phyloP scores from a whole-genome alignment of 2,113 vertebrate species.

The Raja brachyura region DNA sequence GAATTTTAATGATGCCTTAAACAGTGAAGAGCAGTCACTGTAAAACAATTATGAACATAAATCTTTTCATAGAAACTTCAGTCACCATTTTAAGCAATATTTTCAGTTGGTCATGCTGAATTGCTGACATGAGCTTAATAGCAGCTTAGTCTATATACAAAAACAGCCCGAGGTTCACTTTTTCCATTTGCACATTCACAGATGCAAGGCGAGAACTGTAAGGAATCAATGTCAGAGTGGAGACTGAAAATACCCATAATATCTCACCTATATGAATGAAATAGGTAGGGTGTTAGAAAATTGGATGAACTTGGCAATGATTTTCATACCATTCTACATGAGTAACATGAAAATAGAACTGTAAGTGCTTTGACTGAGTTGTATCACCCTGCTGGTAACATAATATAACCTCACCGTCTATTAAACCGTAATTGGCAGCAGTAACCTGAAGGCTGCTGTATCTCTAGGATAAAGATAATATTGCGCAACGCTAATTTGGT shows the following conservation, averaged over 20 bases:
- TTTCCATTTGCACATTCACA: constrained; percentile 10
- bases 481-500: neutral
- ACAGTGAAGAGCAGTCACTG: neutral
- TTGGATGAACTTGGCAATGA: neutral
- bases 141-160: neutral
- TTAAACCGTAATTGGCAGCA: neutral
- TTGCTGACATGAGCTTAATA: neutral
- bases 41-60: constrained; percentile 33
- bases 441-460: neutral
- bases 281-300: neutral
- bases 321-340: neutral
- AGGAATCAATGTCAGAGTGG: neutral
- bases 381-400: neutral
- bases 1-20: constrained; percentile 13
- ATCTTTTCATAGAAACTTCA: neutral
- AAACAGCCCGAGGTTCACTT: neutral
- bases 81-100: constrained; percentile 6
- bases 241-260: neutral
- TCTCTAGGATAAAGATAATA: neutral
- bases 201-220: neutral
- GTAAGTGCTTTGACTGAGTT: neutral
- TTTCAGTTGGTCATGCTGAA: constrained; percentile 18
- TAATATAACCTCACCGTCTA: neutral
- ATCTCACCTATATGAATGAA: neutral
- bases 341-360: neutral